Conservation (phyloP, 2,797 vertebrate genomes). For the Micropoecilia bifurca region DNA sequence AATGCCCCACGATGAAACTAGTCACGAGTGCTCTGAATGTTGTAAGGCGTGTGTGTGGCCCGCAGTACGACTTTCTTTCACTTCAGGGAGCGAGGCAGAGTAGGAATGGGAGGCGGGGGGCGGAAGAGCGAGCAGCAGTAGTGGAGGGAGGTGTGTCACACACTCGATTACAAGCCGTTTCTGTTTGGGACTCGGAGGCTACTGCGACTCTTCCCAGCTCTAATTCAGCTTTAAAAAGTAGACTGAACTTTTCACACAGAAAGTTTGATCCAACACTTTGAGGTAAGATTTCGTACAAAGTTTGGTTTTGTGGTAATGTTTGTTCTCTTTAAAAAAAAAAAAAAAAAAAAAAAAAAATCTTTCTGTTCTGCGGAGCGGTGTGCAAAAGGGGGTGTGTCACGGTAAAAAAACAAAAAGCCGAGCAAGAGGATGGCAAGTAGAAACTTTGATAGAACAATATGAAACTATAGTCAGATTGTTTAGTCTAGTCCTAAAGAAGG, state of each 20-base stretch:
- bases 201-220: constrained; percentile 50
- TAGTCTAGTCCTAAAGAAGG: constrained; percentile 7
- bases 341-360: too few species aligned
- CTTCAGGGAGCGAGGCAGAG: constrained; percentile 62
- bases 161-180: constrained; percentile 74
- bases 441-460: constrained; percentile 5
- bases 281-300: constrained; percentile 64
- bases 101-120: constrained; percentile 52
- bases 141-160: constrained; percentile 65
- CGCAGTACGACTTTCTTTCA: constrained; percentile 54
- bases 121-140: constrained; percentile 55
- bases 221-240: constrained; percentile 26
- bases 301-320: constrained; percentile 20
- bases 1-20: constrained; percentile 25
- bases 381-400: constrained; percentile 80
- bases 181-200: constrained; percentile 63
- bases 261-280: constrained; percentile 22
- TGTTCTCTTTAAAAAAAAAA: neutral
- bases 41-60: constrained; percentile 34
- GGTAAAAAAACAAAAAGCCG: constrained; percentile 19
- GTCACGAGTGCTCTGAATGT: constrained; percentile 32
- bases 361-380: constrained; percentile 47
- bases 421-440: constrained; percentile 39
- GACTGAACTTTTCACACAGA: constrained; percentile 12
- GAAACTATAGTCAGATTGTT: constrained; percentile 14